A percentile compares a stretch with the other conserved stretches of the same genome.
Evolutionary conservation across 2,113 vertebrate species (phyloP).

Genomic region (Ictidomys tridecemlineatus): DNA sequence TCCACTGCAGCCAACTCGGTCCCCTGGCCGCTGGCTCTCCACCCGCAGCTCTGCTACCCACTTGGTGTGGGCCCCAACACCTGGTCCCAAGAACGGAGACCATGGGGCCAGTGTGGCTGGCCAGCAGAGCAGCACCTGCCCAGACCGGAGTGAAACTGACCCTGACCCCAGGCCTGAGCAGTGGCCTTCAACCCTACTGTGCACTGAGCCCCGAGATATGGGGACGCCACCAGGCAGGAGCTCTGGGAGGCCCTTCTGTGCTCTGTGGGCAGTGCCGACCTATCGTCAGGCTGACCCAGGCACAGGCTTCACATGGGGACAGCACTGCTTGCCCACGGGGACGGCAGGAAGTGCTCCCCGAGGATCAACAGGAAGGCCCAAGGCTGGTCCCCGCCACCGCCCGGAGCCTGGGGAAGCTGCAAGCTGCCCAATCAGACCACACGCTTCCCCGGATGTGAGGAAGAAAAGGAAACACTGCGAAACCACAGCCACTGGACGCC

Average conservation of each 20-base stretch:
- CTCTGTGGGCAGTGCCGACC: background rate
- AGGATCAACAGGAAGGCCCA: background rate
- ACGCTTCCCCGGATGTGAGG: fast-evolving
- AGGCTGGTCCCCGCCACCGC: background rate
- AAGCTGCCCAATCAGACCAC: background rate
- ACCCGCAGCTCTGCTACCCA: background rate
- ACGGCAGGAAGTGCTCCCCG: background rate
- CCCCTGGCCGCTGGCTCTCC: background rate
- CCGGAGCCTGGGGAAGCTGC: background rate
- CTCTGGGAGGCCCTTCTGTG: background rate
- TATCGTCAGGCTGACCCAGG: background rate
- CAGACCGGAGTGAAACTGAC: background rate
- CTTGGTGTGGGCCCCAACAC: background rate
- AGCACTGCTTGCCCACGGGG: background rate
- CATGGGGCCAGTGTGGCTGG: background rate
- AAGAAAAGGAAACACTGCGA: background rate
- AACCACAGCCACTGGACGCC: background rate
- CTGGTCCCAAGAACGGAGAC: background rate
- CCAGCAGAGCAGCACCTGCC: too few species aligned
- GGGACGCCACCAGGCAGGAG: background rate
- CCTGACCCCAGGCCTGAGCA: too few species aligned
- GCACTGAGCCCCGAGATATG: background rate
- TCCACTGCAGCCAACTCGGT: background rate
- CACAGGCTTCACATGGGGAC: background rate
- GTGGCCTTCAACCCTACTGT: background rate